Conservation (phyloP, 2,888 invertebrate species). For the Lordiphosa andalusiaca region DNA sequence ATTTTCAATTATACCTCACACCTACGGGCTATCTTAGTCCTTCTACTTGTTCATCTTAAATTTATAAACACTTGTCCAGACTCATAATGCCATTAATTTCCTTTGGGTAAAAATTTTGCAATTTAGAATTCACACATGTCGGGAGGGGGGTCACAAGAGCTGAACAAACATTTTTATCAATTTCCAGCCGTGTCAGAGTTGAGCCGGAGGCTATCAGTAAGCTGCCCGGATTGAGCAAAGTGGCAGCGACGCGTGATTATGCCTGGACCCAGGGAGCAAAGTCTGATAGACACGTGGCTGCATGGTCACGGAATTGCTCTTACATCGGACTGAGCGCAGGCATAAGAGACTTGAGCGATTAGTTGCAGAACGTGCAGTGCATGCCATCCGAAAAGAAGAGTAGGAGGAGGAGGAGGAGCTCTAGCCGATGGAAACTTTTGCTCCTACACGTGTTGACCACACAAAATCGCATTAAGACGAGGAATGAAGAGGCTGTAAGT, state of each 20-base stretch:
- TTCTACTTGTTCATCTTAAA: no score
- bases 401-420: no score
- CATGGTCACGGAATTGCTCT: slow-evolving; percentile 46
- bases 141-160: slow-evolving; percentile 9
- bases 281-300: slow-evolving; percentile 17
- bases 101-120: no score
- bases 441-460: no score
- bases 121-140: no score
- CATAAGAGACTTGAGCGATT: slow-evolving; percentile 76
- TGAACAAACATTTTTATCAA: slow-evolving; percentile 59
- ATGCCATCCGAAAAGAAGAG: slow-evolving; percentile 26
- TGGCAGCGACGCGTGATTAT: slow-evolving; percentile 61
- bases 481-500: no score
- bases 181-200: slow-evolving; percentile 29
- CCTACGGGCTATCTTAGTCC: no score
- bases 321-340: slow-evolving; percentile 20
- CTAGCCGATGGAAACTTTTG: no score
- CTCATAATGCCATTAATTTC: no score
- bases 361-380: slow-evolving; percentile 68
- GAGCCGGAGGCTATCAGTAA: slow-evolving; percentile 39
- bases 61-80: no score
- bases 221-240: slow-evolving; percentile 63
- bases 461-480: no score
- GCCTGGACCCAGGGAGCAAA: slow-evolving; percentile 6
- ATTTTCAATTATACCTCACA: no score